These are phyloP conservation scores for Bucorvus abyssinicus DNA, from an alignment of 2,797 vertebrate species.

Conservation along the genomic window DNA sequence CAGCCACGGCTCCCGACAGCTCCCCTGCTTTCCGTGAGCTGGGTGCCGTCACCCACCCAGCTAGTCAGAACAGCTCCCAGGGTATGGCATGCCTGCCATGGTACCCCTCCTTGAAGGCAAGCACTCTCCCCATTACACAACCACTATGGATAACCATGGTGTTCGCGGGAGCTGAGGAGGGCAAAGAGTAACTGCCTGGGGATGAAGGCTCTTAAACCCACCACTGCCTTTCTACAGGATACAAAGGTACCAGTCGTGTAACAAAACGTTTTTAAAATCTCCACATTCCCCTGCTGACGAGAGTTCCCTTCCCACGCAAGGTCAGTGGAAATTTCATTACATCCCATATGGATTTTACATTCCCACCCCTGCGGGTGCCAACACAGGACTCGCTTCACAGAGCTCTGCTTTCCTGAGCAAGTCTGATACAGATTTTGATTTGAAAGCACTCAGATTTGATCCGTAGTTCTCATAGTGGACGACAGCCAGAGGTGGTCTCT, in stretches of 20 bases:
- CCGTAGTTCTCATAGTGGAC: not conserved
- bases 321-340: constrained; percentile 1
- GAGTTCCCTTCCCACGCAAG: constrained; percentile 9
- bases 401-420: not conserved
- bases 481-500: not conserved
- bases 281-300: not conserved
- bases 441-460: not conserved
- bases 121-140: rapidly evolving
- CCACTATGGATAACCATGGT: rapidly evolving
- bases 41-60: not conserved
- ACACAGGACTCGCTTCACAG: not conserved
- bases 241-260: not conserved
- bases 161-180: rapidly evolving
- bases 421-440: not conserved
- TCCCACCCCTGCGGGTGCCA: constrained; percentile 12
- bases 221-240: not conserved
- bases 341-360: constrained; percentile 15
- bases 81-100: not conserved
- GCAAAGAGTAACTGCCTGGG: not conserved
- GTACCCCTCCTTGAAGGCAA: not conserved
- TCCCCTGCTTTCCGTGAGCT: not conserved
- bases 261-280: not conserved
- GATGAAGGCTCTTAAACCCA: not conserved
- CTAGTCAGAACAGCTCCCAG: not conserved
- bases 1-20: not conserved